Conservation (phyloP, 2,113 vertebrate genomes). For the Melanerpes aurifrons region DNA sequence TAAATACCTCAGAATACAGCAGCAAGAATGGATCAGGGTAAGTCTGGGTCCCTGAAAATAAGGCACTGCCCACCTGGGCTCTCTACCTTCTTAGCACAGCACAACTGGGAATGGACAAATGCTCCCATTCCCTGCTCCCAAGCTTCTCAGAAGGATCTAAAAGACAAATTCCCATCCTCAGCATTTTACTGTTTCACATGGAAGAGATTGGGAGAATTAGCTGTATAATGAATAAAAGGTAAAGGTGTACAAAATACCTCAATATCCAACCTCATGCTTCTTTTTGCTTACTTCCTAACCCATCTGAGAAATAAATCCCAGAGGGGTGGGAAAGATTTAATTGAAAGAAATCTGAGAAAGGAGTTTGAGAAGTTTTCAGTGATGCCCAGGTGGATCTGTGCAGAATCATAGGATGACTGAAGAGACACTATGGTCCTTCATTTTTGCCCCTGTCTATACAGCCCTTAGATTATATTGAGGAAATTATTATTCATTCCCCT, state of each 20-base stretch:
- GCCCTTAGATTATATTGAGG: background rate
- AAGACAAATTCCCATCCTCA: background rate
- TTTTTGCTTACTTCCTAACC: background rate
- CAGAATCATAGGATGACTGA: background rate
- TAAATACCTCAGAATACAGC: background rate
- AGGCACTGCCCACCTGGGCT: background rate
- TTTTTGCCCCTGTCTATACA: background rate
- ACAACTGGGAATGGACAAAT: background rate
- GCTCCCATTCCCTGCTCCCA: background rate
- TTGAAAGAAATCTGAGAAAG: background rate
- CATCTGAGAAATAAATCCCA: background rate
- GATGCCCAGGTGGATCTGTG: background rate
- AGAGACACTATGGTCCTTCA: background rate
- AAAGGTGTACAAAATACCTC: background rate
- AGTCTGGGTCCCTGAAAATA: background rate
- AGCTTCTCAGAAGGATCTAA: background rate
- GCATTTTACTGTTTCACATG: background rate
- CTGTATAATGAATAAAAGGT: background rate
- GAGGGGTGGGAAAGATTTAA: background rate
- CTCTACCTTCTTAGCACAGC: background rate
- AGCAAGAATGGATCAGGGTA: background rate
- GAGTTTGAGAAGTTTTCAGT: background rate
- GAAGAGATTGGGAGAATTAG: background rate
- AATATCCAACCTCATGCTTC: background rate
- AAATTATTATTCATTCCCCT: background rate